Base-by-base conservation (phyloP, 2,888 invertebrate genomes). In the Coelogynopora nodosa region DNA sequence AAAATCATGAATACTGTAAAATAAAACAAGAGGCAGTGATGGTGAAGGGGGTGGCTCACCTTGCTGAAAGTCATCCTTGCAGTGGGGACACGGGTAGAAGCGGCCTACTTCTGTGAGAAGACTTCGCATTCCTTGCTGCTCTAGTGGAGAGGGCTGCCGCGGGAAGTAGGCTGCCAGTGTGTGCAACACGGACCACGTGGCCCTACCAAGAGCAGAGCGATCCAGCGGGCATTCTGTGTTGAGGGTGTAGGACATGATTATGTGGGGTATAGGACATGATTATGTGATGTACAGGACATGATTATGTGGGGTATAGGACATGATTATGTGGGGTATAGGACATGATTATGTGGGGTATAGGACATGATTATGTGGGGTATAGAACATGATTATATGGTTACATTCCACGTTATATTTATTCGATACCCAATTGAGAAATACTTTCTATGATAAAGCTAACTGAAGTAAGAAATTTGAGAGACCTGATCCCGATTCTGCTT, bases 81-180 rank as follows among this genome's bases (percentile, higher is more conserved):
- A 97, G 84, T 94, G 94, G 90, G 94, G 94, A 92, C 97, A 97
- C 0, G 97, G 97, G 92, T 97, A 97, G 90, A 96, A 94, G 89
- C 95, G 94, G 0, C 96, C 94, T 90, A 98, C 94, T 67, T 95
- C 93, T 49, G 94, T 93, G 88, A 97, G 94, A 91, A 97, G 97
- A 49, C 93, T 93, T 74, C 93, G 93, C 94, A 97, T 95, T 89
- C 95, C 94, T 0, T 93, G 92, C 89, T 96, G 94, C 31, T 93
- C 91, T 0, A 92, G 92, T 5, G 29, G 5, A 27, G 85, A 94
- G 0, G 99, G 98, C 89, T 94, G 94, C 0, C 95, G 94, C 0
- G 98, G 97, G 92, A 95, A 99, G 91, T 96, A 96, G 0, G 97
- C 96, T 0, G 97, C 97, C 94, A 98, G 97, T 0, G 98, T 96